Conservation (phyloP, 2,888 invertebrate species). For the Alsophila aescularia region DNA sequence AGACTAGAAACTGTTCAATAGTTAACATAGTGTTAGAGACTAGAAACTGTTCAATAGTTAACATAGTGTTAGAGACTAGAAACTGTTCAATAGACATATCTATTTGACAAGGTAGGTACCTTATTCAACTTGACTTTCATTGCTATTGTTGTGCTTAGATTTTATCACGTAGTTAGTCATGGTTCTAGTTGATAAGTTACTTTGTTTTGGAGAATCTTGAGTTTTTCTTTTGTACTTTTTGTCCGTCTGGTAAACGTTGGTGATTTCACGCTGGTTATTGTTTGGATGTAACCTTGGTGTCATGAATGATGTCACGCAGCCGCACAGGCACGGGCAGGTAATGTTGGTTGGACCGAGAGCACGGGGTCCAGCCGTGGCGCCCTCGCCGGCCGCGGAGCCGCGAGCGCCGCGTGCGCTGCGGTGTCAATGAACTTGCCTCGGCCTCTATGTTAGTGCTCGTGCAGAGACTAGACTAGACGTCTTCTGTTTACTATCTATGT, state of each 20-base stretch:
- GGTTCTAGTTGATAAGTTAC: neutral
- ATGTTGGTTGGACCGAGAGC: slow-evolving; percentile 27
- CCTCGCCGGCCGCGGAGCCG: neutral
- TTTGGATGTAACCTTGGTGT: slow-evolving; percentile 23
- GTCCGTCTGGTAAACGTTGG: slow-evolving; percentile 10
- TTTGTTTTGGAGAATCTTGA: slow-evolving; percentile 6
- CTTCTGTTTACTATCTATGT: slow-evolving; percentile 17
- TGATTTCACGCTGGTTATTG: slow-evolving; percentile 18
- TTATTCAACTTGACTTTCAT: too few species aligned
- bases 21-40: too few species aligned
- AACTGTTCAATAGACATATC: too few species aligned
- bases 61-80: too few species aligned
- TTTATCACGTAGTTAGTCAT: neutral
- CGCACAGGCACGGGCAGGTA: slow-evolving; percentile 19
- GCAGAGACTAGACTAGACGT: slow-evolving; percentile 31
- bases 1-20: too few species aligned
- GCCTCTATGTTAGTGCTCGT: slow-evolving; percentile 30
- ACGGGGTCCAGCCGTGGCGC: slow-evolving; percentile 25
- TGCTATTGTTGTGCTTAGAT: too few species aligned
- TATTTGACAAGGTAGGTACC: too few species aligned
- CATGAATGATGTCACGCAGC: slow-evolving; percentile 27
- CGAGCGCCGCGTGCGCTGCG: slow-evolving; percentile 1
- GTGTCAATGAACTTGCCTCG: slow-evolving; percentile 54
- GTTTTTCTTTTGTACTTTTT: slow-evolving; percentile 4
- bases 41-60: too few species aligned